A percentile compares a stretch with the other conserved stretches of the same genome.
phyloP scores from a whole-genome alignment of 1,140 invertebrate species.

The Saxidomus purpurata region DNA sequence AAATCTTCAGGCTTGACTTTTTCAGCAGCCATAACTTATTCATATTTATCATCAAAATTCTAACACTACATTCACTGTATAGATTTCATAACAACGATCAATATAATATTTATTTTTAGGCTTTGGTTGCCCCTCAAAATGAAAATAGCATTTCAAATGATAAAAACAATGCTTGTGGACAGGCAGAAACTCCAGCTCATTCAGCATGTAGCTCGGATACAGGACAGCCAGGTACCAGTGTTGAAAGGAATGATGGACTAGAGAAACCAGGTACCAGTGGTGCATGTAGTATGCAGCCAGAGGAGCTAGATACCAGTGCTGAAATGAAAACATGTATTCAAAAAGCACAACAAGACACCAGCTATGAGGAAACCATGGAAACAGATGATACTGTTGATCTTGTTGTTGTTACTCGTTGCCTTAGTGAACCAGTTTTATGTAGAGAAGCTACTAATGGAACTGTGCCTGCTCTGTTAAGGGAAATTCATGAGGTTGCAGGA shows the following conservation, averaged over 20 bases:
- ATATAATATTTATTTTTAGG: not conserved
- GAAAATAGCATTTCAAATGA: not conserved
- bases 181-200: not conserved
- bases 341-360: not conserved
- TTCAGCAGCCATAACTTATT: no score
- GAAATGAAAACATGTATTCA: no score
- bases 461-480: slow-evolving; percentile 46
- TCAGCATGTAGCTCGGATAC: not conserved
- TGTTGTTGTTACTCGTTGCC: slow-evolving; percentile 43
- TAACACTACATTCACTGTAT: no score
- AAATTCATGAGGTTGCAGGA: slow-evolving; percentile 8
- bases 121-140: not conserved
- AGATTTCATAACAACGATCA: no score
- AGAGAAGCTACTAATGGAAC: slow-evolving; percentile 42
- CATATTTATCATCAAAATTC: no score
- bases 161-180: not conserved
- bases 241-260: not conserved
- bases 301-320: not conserved
- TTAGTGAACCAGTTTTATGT: slow-evolving; percentile 63
- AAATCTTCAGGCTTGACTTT: no score
- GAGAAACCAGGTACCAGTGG: not conserved
- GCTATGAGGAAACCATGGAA: not conserved
- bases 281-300: no score
- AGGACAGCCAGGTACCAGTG: not conserved
- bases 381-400: slow-evolving; percentile 42